Percentiles rank a stretch among this genome's conserved stretches.
Evolutionary conservation across 64 coral and sea anemone genomes (phyloP).

Genomic region (Platygyra sinensis): DNA sequence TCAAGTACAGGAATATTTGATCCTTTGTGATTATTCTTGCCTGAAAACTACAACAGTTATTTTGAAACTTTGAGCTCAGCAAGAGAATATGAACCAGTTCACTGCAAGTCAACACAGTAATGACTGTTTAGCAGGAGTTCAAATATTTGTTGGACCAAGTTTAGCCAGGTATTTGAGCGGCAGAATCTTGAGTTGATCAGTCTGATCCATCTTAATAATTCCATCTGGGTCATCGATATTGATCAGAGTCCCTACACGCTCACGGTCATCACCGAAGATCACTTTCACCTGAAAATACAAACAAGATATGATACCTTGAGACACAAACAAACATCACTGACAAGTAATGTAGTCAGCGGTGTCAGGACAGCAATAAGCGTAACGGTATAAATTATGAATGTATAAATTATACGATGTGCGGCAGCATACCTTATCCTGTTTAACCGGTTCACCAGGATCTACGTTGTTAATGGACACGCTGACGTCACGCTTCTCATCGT

Average conservation of each 20-base stretch:
- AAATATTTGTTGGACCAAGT: constrained; percentile 33
- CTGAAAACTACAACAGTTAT: too few relatives aligned
- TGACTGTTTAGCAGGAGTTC: neutral
- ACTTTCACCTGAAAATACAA: constrained; percentile 78
- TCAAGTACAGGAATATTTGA: too few relatives aligned
- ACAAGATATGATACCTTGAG: neutral
- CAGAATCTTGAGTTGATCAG: constrained; percentile 82
- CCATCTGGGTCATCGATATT: constrained; percentile 94
- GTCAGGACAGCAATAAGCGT: too few relatives aligned
- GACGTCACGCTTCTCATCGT: constrained; percentile 91
- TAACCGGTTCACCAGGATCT: constrained; percentile 75
- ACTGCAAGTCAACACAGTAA: neutral
- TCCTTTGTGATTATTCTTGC: too few relatives aligned
- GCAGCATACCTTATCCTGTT: constrained; percentile 85
- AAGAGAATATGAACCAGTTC: too few relatives aligned
- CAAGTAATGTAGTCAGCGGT: too few relatives aligned
- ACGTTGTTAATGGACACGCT: constrained; percentile 78
- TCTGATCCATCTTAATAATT: constrained; percentile 97
- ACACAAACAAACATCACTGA: neutral
- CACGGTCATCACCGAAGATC: constrained; percentile 82
- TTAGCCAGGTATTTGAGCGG: constrained; percentile 80
- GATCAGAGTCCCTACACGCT: constrained; percentile 88
- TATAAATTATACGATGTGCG: too few relatives aligned
- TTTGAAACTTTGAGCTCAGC: too few relatives aligned
- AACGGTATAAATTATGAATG: too few relatives aligned